A percentile compares a stretch with the other conserved stretches of the same genome.
Evolutionary conservation across 1,140 invertebrate species (phyloP).

Genomic region (Nasonia vitripennis): DNA sequence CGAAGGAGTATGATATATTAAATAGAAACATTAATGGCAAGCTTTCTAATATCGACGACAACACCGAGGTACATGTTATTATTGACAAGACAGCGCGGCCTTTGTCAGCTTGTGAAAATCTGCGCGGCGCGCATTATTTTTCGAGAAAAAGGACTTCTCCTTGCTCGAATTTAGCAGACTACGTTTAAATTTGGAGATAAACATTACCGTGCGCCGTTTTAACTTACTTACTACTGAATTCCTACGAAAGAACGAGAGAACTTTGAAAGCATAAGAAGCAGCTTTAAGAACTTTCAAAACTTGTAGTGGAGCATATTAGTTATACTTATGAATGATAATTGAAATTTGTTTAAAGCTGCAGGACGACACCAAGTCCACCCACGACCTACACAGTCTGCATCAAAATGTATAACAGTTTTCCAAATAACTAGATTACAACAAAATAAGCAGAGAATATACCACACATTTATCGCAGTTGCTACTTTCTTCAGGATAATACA

Average conservation of each 20-base stretch:
- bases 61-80: constrained; percentile 63
- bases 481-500: background rate
- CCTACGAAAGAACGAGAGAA: too few species aligned
- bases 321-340: too few species aligned
- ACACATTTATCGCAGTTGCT: background rate
- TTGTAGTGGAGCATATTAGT: too few species aligned
- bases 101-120: background rate
- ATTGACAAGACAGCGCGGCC: constrained; percentile 60
- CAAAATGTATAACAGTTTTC: too few species aligned
- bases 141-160: constrained; percentile 29
- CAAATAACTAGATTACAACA: background rate
- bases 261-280: too few species aligned
- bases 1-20: constrained; percentile 57
- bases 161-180: background rate
- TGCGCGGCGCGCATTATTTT: constrained; percentile 20
- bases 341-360: too few species aligned
- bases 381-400: too few species aligned
- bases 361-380: too few species aligned
- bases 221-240: too few species aligned
- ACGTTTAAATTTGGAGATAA: background rate
- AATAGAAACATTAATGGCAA: constrained; percentile 61
- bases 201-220: too few species aligned
- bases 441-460: background rate
- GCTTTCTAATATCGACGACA: constrained; percentile 70
- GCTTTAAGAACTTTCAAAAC: too few species aligned